Conservation (phyloP, 2,888 invertebrate genomes). For the Unio pictorum region DNA sequence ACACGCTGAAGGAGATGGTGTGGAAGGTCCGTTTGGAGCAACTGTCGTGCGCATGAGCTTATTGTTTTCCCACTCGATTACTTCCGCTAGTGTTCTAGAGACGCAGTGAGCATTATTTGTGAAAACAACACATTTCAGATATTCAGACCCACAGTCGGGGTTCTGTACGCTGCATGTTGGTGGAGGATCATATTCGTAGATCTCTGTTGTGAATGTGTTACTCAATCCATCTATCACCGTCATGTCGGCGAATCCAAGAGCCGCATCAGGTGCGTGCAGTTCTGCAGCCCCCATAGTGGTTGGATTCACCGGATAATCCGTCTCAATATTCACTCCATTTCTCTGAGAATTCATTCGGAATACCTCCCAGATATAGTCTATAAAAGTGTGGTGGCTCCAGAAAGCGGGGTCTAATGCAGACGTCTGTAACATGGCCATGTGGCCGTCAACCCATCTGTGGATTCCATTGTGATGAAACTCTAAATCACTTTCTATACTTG, state of each 20-base stretch:
- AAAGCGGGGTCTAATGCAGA: slow-evolving; percentile 54
- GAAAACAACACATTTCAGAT: slow-evolving; percentile 36
- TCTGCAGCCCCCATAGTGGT: slow-evolving; percentile 30
- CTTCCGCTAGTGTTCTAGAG: slow-evolving; percentile 18
- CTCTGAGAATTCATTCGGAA: slow-evolving; percentile 41
- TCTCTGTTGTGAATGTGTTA: slow-evolving; percentile 30
- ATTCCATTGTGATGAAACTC: slow-evolving; percentile 52
- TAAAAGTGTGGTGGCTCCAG: slow-evolving; percentile 50
- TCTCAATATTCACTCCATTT: too few relatives aligned
- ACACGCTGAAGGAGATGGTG: too few relatives aligned
- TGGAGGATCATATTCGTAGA: slow-evolving; percentile 44
- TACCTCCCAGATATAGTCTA: slow-evolving; percentile 53
- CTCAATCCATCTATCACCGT: slow-evolving; percentile 44
- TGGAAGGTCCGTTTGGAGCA: too few relatives aligned
- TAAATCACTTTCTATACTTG: slow-evolving; percentile 31
- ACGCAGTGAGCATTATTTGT: too few relatives aligned
- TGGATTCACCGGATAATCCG: slow-evolving; percentile 6
- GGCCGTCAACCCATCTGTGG: slow-evolving; percentile 54
- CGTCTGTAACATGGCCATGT: slow-evolving; percentile 47
- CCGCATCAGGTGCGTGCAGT: slow-evolving; percentile 37
- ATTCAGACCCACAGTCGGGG: slow-evolving; percentile 46
- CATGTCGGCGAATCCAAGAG: slow-evolving; percentile 46
- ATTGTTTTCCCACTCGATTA: slow-evolving; percentile 22
- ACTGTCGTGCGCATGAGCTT: slow-evolving; percentile 7
- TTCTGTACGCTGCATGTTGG: slow-evolving; percentile 40